phyloP scores from a whole-genome alignment of 30 jellyfish, hydroid and myxozoan genomes.

The Turritopsis dohrnii region DNA sequence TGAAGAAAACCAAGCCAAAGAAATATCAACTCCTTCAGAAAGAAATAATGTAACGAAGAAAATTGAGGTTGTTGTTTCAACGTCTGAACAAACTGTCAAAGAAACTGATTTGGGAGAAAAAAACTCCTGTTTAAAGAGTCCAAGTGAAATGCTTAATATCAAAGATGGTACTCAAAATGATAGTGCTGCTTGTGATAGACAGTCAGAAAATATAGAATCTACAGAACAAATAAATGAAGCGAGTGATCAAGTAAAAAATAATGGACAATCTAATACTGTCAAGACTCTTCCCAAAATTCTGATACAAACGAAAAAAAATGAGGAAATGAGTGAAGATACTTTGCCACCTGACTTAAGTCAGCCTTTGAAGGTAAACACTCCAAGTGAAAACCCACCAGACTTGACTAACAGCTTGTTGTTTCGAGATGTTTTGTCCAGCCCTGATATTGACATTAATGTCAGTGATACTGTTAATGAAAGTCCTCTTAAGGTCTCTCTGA shows the following conservation, averaged over 20 bases:
- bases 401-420: not conserved
- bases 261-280: not conserved
- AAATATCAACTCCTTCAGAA: not conserved
- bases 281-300: not conserved
- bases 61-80: not conserved
- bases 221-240: not conserved
- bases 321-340: not conserved
- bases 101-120: not conserved
- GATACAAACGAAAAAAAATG: not conserved
- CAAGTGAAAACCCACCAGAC: slow-evolving; percentile 10
- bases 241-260: not conserved
- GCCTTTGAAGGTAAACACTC: slow-evolving; percentile 14
- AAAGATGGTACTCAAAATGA: not conserved
- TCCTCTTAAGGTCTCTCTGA: not conserved
- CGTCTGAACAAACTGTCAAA: not conserved
- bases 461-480: not conserved
- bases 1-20: not conserved
- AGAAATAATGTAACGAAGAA: not conserved
- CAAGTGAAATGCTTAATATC: not conserved
- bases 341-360: slow-evolving; percentile 10
- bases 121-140: not conserved
- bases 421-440: not conserved
- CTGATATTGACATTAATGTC: not conserved
- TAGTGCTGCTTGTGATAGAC: not conserved
- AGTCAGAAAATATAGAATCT: not conserved